These are phyloP conservation scores for Tribolium freemani DNA, from an alignment of 2,888 invertebrate species.

Conservation along the genomic window DNA sequence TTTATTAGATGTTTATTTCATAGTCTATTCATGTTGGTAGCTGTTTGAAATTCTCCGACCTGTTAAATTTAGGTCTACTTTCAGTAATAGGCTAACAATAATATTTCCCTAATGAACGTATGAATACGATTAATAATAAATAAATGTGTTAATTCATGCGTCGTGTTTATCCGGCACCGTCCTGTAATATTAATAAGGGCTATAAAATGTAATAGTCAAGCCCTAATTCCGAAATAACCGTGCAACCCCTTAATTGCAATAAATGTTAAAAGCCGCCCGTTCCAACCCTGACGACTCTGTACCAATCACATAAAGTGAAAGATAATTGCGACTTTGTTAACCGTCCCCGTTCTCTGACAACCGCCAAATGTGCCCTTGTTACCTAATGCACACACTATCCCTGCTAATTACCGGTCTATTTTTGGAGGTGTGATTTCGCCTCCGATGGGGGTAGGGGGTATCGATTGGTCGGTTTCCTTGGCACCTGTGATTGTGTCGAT, in stretches of 20 bases:
- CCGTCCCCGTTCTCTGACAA: not conserved
- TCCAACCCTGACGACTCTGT: not conserved
- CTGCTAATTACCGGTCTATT: constrained; percentile 6
- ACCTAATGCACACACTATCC: constrained; percentile 2
- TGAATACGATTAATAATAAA: constrained; percentile 17
- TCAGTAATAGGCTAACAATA: not conserved
- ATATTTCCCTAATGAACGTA: not conserved
- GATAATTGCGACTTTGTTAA: constrained; percentile 35
- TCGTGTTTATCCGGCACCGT: not conserved
- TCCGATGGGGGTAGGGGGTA: not conserved
- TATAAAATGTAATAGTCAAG: constrained; percentile 27
- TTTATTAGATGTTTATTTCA: not conserved
- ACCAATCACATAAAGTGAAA: constrained; percentile 36
- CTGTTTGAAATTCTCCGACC: not conserved
- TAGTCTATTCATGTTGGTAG: not conserved
- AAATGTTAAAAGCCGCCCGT: constrained; percentile 32
- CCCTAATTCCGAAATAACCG: constrained; percentile 21
- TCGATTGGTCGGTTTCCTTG: constrained; percentile 21
- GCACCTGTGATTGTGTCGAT: constrained; percentile 28
- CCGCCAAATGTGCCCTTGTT: constrained; percentile 6
- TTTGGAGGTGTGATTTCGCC: not conserved
- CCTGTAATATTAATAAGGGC: constrained; percentile 11
- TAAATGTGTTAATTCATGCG: constrained; percentile 18
- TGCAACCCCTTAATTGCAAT: constrained; percentile 27
- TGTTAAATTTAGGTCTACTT: not conserved